Percentiles rank a stretch among this genome's conserved stretches.
Evolutionary conservation across 2,113 vertebrate genomes (phyloP).

Genomic region (Melospiza melodia): DNA sequence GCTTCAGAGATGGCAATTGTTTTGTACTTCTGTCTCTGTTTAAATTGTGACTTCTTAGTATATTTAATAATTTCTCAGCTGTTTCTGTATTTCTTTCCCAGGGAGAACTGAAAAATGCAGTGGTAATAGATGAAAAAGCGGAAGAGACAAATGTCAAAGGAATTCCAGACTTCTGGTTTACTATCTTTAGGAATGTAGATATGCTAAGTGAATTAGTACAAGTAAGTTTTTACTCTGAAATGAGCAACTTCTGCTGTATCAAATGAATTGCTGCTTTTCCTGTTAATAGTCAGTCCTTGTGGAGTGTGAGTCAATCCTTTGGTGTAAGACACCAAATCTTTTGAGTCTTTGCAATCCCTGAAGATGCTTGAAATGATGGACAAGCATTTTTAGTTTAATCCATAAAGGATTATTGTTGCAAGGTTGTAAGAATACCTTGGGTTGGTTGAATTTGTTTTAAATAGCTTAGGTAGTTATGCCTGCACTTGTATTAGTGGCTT

Average conservation of each 20-base stretch:
- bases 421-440: neutral
- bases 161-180: slow-evolving; percentile 98
- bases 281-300: neutral
- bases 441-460: neutral
- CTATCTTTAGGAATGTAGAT: slow-evolving; percentile 95
- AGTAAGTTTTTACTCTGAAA: slow-evolving; percentile 69
- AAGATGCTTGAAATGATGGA: neutral
- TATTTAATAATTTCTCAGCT: neutral
- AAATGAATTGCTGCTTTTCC: neutral
- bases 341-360: neutral
- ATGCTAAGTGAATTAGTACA: slow-evolving; percentile 96
- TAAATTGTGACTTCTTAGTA: neutral
- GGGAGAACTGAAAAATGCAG: slow-evolving; percentile 91
- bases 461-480: neutral
- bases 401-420: neutral
- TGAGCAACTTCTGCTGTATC: neutral
- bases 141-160: slow-evolving; percentile 85
- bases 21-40: neutral
- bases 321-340: neutral
- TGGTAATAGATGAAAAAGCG: slow-evolving; percentile 85
- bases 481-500: neutral
- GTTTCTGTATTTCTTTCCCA: neutral
- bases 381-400: neutral
- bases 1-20: neutral
- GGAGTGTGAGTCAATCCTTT: neutral